phyloP scores from a whole-genome alignment of 2,797 vertebrate species.

The Xerus rutilus region DNA sequence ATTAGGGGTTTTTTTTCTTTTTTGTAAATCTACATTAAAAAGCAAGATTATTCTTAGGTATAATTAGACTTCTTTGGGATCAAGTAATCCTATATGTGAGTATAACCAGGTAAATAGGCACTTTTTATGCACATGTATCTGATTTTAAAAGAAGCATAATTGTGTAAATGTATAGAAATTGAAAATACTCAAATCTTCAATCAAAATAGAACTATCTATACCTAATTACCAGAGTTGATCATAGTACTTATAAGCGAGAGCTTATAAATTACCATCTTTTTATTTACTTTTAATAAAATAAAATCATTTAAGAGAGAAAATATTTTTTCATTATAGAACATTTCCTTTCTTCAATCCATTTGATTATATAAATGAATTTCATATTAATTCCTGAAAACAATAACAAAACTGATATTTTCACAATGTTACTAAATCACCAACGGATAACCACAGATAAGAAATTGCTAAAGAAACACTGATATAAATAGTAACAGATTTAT shows the following conservation, averaged over 20 bases:
- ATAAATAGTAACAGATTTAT: conserved; percentile 68
- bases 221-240: neutral
- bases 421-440: conserved; percentile 58
- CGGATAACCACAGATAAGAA: conserved; percentile 54
- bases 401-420: conserved; percentile 57
- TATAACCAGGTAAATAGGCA: neutral
- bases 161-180: neutral
- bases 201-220: neutral
- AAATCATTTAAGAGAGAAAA: conserved; percentile 66
- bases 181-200: conserved; percentile 21
- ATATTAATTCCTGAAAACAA: conserved; percentile 64
- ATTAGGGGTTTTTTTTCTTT: neutral
- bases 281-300: conserved; percentile 57
- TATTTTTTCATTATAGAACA: conserved; percentile 41
- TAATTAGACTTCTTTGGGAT: conserved; percentile 47
- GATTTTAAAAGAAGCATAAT: conserved; percentile 13
- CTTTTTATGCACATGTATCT: neutral
- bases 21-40: neutral
- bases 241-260: conserved; percentile 44
- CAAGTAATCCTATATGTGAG: neutral
- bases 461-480: conserved; percentile 59
- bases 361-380: conserved; percentile 53
- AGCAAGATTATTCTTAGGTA: neutral
- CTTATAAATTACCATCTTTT: conserved; percentile 46
- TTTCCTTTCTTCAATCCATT: conserved; percentile 41